Evolutionary conservation across 2,113 vertebrate genomes (phyloP).

Genomic region (Stomatorhinus ivindoensis): DNA sequence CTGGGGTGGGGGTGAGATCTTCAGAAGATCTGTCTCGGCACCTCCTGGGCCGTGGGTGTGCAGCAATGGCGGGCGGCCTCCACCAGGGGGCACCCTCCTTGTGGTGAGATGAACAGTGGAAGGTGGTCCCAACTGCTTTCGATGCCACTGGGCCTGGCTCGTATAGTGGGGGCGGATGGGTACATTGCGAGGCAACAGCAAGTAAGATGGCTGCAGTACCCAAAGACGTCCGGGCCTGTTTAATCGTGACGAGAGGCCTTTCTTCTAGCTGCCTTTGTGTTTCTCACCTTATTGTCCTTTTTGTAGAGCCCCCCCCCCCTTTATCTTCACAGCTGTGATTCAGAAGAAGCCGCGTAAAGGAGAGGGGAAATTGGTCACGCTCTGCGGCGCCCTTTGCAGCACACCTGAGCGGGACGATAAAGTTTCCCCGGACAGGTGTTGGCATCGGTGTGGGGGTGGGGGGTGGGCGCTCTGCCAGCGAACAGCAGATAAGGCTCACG

Average conservation of each 20-base stretch:
- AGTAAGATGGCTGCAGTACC: neutral
- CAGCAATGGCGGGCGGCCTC: neutral
- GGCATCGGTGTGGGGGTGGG: neutral
- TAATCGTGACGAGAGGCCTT: neutral
- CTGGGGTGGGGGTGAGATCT: neutral
- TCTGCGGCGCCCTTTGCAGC: neutral
- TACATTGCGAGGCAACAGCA: neutral
- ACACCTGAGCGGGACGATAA: slow-evolving; percentile 16
- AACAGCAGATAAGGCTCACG: slow-evolving; percentile 9
- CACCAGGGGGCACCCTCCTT: neutral
- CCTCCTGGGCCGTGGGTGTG: neutral
- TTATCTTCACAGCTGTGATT: neutral
- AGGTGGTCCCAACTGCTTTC: neutral
- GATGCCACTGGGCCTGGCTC: neutral
- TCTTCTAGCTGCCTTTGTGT: neutral
- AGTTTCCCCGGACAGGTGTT: neutral
- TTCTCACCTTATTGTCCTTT: neutral
- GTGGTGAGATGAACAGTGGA: neutral
- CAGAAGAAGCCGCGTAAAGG: neutral
- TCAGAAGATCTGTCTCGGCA: neutral
- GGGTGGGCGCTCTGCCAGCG: neutral
- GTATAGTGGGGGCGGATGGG: neutral
- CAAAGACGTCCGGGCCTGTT: neutral
- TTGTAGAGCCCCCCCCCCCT: neutral
- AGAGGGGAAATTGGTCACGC: neutral